A percentile compares a stretch with the other conserved stretches of the same genome.
phyloP scores from a whole-genome alignment of 2,888 invertebrate species.

The Drosophila acutilabella region DNA sequence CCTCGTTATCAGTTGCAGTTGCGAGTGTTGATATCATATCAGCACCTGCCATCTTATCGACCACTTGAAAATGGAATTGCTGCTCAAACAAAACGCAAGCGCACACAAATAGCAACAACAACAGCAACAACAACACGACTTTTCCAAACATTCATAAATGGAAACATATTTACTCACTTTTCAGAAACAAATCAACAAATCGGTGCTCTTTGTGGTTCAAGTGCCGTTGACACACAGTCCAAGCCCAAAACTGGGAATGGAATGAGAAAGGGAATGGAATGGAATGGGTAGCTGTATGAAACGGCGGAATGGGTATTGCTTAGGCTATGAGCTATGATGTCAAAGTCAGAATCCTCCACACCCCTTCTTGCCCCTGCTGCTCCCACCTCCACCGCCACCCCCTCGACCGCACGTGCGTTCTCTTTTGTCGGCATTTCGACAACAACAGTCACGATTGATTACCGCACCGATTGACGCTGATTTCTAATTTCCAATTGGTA shows the following conservation, averaged over 20 bases:
- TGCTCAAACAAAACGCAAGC: slow-evolving; percentile 76
- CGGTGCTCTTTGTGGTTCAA: slow-evolving; percentile 80
- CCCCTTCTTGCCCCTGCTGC: neutral
- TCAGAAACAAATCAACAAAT: slow-evolving; percentile 81
- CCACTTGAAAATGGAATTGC: slow-evolving; percentile 80
- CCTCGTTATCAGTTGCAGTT: slow-evolving; percentile 52
- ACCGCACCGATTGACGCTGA: slow-evolving; percentile 77
- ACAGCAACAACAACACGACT: slow-evolving; percentile 33
- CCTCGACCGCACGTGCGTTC: slow-evolving; percentile 61
- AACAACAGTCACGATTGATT: slow-evolving; percentile 79
- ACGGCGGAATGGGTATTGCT: neutral
- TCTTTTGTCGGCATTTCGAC: slow-evolving; percentile 74
- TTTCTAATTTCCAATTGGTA: slow-evolving; percentile 81
- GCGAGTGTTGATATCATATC: slow-evolving; percentile 64
- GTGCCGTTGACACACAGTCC: slow-evolving; percentile 52
- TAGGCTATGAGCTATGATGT: slow-evolving; percentile 34
- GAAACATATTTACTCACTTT: slow-evolving; percentile 82
- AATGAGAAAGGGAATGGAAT: slow-evolving; percentile 1
- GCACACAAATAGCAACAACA: slow-evolving; percentile 42
- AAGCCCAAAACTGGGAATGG: slow-evolving; percentile 20
- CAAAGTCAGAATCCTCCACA: slow-evolving; percentile 39
- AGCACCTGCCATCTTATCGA: slow-evolving; percentile 78
- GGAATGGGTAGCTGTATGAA: slow-evolving; percentile 8
- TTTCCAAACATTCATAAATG: slow-evolving; percentile 81
- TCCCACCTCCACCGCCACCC: slow-evolving; percentile 10